phyloP scores from a whole-genome alignment of 2,113 vertebrate genomes.

The Tretioscincus oriximinensis region DNA sequence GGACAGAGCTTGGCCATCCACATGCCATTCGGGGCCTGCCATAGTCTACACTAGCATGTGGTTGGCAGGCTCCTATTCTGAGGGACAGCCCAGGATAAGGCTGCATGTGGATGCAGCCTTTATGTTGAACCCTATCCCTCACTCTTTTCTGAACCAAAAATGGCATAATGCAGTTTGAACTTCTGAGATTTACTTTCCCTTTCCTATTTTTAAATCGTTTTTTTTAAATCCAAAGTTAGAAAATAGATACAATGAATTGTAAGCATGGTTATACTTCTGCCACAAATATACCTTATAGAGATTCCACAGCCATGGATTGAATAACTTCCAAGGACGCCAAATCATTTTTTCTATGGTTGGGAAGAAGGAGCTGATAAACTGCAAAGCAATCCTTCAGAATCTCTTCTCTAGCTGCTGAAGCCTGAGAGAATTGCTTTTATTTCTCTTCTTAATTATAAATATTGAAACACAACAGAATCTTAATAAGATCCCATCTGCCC shows the following conservation, averaged over 20 bases:
- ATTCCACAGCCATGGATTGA: neutral
- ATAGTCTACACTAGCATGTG: too few relatives aligned
- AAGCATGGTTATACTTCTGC: neutral
- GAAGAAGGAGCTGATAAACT: neutral
- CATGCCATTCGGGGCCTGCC: too few relatives aligned
- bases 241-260: neutral
- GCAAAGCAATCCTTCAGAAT: neutral
- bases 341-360: neutral
- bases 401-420: conserved; percentile 3
- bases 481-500: conserved; percentile 40
- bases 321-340: neutral
- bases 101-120: too few relatives aligned
- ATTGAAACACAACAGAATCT: conserved; percentile 30
- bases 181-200: neutral
- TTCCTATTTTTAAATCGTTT: neutral
- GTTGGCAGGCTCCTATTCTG: too few relatives aligned
- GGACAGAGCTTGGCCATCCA: too few relatives aligned
- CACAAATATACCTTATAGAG: neutral
- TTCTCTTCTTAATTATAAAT: conserved; percentile 37
- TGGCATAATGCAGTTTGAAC: too few relatives aligned
- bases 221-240: neutral
- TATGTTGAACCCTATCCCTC: too few relatives aligned
- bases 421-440: conserved; percentile 2
- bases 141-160: too few relatives aligned
- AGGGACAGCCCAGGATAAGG: too few relatives aligned